Conservation (phyloP, 2,888 invertebrate species). For the Athalia cordata region DNA sequence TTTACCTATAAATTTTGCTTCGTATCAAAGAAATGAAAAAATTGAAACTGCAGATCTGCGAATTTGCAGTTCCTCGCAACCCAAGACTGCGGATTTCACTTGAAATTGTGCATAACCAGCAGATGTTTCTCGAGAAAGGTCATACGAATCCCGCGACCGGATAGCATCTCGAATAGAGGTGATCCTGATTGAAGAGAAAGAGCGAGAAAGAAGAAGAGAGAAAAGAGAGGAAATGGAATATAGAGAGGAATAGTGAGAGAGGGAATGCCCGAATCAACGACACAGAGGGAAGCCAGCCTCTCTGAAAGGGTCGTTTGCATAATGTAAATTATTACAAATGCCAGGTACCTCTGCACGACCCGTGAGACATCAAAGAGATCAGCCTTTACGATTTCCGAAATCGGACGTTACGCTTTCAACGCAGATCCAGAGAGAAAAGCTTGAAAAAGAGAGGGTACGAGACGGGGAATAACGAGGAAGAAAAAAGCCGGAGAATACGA, state of each 20-base stretch:
- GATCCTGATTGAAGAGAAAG: not conserved
- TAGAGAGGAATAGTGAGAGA: not conserved
- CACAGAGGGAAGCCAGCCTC: constrained; percentile 27
- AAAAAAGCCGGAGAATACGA: no score
- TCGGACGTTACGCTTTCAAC: constrained; percentile 39
- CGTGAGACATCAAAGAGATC: constrained; percentile 43
- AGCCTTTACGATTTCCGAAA: constrained; percentile 35
- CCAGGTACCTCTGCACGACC: constrained; percentile 36
- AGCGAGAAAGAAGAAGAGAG: not conserved
- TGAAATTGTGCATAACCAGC: constrained; percentile 10
- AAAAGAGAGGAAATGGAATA: no score
- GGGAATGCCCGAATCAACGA: constrained; percentile 22
- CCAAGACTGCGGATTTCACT: not conserved
- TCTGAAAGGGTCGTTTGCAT: constrained; percentile 47
- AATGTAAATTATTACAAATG: constrained; percentile 47
- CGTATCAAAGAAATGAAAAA: not conserved
- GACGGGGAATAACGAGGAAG: not conserved
- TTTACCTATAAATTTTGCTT: no score
- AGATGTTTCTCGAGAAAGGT: constrained; percentile 11
- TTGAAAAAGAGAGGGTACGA: not conserved
- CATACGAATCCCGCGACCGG: constrained; percentile 30
- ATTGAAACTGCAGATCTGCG: not conserved
- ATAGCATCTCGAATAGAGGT: constrained; percentile 18
- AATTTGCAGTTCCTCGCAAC: not conserved
- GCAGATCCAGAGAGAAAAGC: not conserved